These are phyloP conservation scores for Pavo muticus DNA, from an alignment of 2,113 vertebrate genomes.

Conservation along the genomic window DNA sequence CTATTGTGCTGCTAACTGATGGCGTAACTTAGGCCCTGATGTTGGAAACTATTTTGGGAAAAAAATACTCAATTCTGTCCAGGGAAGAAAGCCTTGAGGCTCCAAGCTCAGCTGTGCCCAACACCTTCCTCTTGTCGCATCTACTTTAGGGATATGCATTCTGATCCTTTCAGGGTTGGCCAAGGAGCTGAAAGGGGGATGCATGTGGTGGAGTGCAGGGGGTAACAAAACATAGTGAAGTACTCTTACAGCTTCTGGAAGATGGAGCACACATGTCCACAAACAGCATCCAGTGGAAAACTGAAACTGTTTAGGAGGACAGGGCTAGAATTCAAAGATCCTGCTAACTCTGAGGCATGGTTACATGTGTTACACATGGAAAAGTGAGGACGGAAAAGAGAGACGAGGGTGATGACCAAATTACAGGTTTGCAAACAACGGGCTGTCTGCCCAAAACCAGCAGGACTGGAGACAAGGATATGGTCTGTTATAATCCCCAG, in stretches of 20 bases:
- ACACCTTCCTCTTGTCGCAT: neutral
- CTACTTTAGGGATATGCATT: neutral
- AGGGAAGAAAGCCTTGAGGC: neutral
- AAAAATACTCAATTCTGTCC: neutral
- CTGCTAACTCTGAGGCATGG: neutral
- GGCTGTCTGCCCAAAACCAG: neutral
- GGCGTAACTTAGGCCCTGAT: neutral
- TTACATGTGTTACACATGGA: neutral
- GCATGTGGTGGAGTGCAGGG: neutral
- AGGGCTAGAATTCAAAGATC: neutral
- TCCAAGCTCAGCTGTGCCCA: neutral
- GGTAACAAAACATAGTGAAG: neutral
- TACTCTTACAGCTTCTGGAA: neutral
- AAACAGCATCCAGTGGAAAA: neutral
- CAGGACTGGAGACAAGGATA: constrained; percentile 42
- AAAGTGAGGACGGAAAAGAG: neutral
- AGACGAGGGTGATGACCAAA: neutral
- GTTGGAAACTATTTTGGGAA: neutral
- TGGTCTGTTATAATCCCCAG: constrained; percentile 21
- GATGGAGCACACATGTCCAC: neutral
- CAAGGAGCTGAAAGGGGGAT: neutral
- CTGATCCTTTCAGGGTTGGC: neutral
- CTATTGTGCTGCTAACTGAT: neutral
- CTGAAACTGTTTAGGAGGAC: neutral
- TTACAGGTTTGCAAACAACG: constrained; percentile 44